Evolutionary conservation across 2,888 invertebrate genomes (phyloP).

Genomic region (Calameuta filiformis): DNA sequence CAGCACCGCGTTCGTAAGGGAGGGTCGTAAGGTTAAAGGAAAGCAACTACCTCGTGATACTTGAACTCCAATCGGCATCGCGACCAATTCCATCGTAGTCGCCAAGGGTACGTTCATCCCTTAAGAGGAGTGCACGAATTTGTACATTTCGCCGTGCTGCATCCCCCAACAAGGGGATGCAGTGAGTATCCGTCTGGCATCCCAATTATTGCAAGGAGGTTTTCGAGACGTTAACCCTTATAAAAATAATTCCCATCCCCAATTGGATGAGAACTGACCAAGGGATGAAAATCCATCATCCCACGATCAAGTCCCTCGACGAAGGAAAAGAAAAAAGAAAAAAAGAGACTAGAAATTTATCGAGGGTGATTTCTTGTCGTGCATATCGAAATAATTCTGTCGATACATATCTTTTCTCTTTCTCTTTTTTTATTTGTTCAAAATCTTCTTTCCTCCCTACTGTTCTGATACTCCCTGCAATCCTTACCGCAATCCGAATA

Average conservation of each 20-base stretch:
- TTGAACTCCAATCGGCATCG: background rate
- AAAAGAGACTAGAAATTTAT: background rate
- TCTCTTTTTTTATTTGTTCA: background rate
- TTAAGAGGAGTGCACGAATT: background rate
- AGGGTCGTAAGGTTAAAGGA: background rate
- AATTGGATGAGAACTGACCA: background rate
- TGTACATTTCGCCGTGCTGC: background rate
- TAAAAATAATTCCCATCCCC: background rate
- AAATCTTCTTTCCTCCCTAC: background rate
- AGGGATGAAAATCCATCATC: background rate
- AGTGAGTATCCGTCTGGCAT: background rate
- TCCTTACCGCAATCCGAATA: background rate
- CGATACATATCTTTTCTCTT: background rate
- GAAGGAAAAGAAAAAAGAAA: background rate
- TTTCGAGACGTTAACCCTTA: background rate
- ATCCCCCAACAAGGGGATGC: background rate
- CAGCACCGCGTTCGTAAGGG: slow-evolving; percentile 5
- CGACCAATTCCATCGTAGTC: background rate
- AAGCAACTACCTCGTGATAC: background rate
- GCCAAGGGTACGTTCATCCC: background rate
- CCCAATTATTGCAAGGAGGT: background rate
- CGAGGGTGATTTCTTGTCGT: background rate
- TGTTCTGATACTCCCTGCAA: background rate
- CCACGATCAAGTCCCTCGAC: background rate
- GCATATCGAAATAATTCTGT: background rate